Evolutionary conservation across 2,113 vertebrate genomes (phyloP).

Genomic region (Myotis lucifugus): DNA sequence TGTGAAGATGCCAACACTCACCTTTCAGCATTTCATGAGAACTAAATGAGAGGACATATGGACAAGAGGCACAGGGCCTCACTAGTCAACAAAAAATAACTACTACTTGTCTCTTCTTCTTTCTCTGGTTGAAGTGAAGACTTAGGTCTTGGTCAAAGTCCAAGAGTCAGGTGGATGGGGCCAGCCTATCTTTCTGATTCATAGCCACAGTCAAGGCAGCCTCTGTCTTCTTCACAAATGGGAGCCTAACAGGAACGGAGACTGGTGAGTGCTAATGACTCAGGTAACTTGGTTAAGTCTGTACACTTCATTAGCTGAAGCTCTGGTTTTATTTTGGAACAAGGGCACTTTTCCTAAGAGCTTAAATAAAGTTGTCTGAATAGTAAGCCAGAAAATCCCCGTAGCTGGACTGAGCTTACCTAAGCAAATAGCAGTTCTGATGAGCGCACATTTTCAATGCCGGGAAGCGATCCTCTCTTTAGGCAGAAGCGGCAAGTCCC

Average conservation of each 20-base stretch:
- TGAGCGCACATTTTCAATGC: not conserved
- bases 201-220: fast-evolving
- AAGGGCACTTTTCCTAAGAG: not conserved
- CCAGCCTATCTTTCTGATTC: not conserved
- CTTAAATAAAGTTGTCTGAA: not conserved
- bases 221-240: not conserved
- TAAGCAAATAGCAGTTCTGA: not conserved
- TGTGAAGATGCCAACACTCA: not conserved
- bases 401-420: not conserved
- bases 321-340: not conserved
- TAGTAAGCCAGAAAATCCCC: not conserved
- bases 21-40: not conserved
- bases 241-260: not conserved
- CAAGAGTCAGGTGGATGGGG: too few species aligned
- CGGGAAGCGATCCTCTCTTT: not conserved
- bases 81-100: not conserved
- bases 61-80: fast-evolving
- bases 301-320: not conserved
- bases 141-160: not conserved
- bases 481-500: not conserved
- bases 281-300: not conserved
- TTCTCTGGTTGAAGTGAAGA: not conserved
- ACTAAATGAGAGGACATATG: not conserved
- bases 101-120: not conserved
- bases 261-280: not conserved